These are phyloP conservation scores for Aplocera efformata DNA, from an alignment of 2,888 invertebrate species.

Conservation along the genomic window DNA sequence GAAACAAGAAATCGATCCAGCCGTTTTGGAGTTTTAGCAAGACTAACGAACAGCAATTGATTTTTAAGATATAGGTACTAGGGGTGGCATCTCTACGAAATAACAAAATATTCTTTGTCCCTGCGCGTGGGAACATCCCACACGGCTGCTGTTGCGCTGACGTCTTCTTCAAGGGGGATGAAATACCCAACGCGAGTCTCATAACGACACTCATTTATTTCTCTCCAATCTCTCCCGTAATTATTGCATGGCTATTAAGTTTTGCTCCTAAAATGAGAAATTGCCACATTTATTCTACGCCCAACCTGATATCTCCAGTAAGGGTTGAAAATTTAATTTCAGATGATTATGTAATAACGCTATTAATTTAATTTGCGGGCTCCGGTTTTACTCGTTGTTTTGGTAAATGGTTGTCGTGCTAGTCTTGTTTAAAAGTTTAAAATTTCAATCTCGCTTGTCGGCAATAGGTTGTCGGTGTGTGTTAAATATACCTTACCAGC, in stretches of 20 bases:
- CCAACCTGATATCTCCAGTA: conserved; percentile 72
- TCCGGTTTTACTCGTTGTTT: conserved; percentile 26
- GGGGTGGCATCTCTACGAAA: neutral
- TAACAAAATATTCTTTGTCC: conserved; percentile 44
- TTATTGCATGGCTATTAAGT: conserved; percentile 79
- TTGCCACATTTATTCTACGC: conserved; percentile 70
- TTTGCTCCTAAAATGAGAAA: conserved; percentile 78
- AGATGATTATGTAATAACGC: conserved; percentile 60
- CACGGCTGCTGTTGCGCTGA: conserved; percentile 52
- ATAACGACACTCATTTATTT: conserved; percentile 78
- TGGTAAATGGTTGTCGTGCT: conserved; percentile 9
- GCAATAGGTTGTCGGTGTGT: too few relatives aligned
- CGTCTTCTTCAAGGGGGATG: conserved; percentile 76
- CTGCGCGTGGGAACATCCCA: conserved; percentile 65
- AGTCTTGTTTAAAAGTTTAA: conserved; percentile 16
- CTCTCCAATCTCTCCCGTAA: conserved; percentile 75
- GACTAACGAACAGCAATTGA: too few relatives aligned
- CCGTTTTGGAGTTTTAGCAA: too few relatives aligned
- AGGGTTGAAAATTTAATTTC: conserved; percentile 75
- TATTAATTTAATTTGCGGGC: conserved; percentile 64
- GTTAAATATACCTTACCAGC: too few relatives aligned
- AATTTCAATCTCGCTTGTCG: too few relatives aligned
- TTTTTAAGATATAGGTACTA: neutral
- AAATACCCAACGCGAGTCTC: conserved; percentile 77
- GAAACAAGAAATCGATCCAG: too few relatives aligned